Evolutionary conservation across 2,888 invertebrate species (phyloP), one percentile per base, ranked within the genome.

Genomic region (Parochlus steinenii): DNA sequence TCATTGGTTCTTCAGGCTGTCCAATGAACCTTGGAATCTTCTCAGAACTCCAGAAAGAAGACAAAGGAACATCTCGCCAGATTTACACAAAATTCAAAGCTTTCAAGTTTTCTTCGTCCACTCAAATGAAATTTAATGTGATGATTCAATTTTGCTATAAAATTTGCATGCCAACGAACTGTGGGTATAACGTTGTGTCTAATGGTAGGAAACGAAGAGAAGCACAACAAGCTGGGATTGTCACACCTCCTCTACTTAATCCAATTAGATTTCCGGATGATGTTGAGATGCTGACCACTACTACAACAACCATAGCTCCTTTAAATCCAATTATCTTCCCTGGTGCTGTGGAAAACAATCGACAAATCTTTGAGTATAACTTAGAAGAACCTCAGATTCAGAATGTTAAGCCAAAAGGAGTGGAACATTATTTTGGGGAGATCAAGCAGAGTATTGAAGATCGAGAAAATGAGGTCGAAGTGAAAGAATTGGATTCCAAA

Each of bases 51-150:
- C 53, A 52, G 30, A 63, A 63, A 45, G 41, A 54, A 4, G 48
- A 46, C 12, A 53, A 50, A 0, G 47, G 48, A 3, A 47, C 49
- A 4, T 50, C 50, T 3, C 56, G 48, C 42, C 48, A 65, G 27
- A 54, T 81, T 12, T 56, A 64, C 1, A 67, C 72, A 4, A 65
- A 67, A 14, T 86, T 85, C 54, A 75, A 78, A 49, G 87, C 86
- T 0, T 89, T 89, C 55, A 80, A 86, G 42, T 89, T 89, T 57
- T 76, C 82, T 0, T 73, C 77, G 8, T 81, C 85, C n/a, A 73
- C 79, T 19, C 67, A 81, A 5, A 80, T 87, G 1, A 66, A 77
- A 41, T 87, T 89, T 50, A 75, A 78, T 46, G 73, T 85, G 3
- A 74, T 80, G 56, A 75, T 87, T 8, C 74, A 78, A 42, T 85